phyloP scores from a whole-genome alignment of 2,888 invertebrate species.

The Sphaerophoria rueppellii region DNA sequence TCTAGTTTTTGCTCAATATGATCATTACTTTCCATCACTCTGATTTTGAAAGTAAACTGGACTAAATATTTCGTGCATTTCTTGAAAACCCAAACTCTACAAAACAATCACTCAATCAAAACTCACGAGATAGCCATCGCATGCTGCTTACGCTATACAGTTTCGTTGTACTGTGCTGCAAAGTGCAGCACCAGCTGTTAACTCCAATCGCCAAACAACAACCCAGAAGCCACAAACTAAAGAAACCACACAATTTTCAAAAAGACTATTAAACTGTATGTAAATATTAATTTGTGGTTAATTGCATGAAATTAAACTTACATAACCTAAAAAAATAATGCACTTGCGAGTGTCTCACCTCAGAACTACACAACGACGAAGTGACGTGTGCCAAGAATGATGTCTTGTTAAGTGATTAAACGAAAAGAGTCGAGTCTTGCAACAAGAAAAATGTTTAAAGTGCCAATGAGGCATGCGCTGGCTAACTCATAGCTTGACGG shows the following conservation, averaged over 20 bases:
- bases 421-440: neutral
- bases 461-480: slow-evolving; percentile 45
- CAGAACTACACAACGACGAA: slow-evolving; percentile 32
- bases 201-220: slow-evolving; percentile 11
- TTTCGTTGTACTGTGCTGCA: neutral
- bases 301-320: slow-evolving; percentile 63
- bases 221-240: slow-evolving; percentile 27
- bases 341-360: neutral
- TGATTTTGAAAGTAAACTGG: neutral
- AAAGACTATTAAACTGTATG: slow-evolving; percentile 28
- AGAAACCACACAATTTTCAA: slow-evolving; percentile 4
- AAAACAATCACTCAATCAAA: slow-evolving; percentile 68
- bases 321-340: slow-evolving; percentile 45
- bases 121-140: neutral
- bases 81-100: slow-evolving; percentile 23
- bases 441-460: slow-evolving; percentile 23
- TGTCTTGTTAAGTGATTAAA: slow-evolving; percentile 22
- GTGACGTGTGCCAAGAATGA: slow-evolving; percentile 44
- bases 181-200: slow-evolving; percentile 43
- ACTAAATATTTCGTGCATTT: slow-evolving; percentile 35
- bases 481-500: slow-evolving; percentile 10
- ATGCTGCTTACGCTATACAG: slow-evolving; percentile 12
- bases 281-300: slow-evolving; percentile 69
- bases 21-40: slow-evolving; percentile 44
- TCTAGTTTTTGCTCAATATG: slow-evolving; percentile 2